These are phyloP conservation scores for Drosophila watanabei DNA, from an alignment of 1,140 invertebrate species.

Conservation along the genomic window DNA sequence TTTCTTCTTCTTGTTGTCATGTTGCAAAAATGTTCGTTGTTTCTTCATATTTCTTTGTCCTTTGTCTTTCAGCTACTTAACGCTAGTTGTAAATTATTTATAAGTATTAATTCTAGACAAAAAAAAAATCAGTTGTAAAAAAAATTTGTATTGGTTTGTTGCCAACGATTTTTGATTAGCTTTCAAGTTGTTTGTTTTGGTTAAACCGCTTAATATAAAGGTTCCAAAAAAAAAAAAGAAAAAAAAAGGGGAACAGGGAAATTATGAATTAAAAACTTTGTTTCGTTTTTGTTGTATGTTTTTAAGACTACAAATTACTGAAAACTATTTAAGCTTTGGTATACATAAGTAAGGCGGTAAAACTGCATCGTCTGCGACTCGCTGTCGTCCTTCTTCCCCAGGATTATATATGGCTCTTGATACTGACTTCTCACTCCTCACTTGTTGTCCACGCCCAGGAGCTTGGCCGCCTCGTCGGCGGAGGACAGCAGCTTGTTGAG, in stretches of 20 bases:
- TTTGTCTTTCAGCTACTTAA: conserved; percentile 39
- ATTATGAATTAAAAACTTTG: conserved; percentile 9
- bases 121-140: conserved; percentile 28
- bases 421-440: neutral
- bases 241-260: neutral
- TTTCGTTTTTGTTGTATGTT: conserved; percentile 13
- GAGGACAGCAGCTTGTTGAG: conserved; percentile 94
- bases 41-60: neutral
- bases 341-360: conserved; percentile 58
- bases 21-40: conserved; percentile 45
- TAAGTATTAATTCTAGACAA: conserved; percentile 20
- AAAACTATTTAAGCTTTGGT: conserved; percentile 72
- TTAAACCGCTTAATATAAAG: conserved; percentile 30
- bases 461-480: conserved; percentile 94
- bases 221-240: conserved; percentile 21
- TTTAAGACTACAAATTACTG: conserved; percentile 50
- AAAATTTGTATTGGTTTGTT: conserved; percentile 8
- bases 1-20: conserved; percentile 33
- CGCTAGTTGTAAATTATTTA: conserved; percentile 17
- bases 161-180: conserved; percentile 34
- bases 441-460: conserved; percentile 91
- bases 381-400: neutral
- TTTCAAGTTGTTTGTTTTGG: conserved; percentile 25
- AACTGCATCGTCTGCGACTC: conserved; percentile 9
- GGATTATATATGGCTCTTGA: conserved; percentile 11